Evolutionary conservation across 2,888 invertebrate species (phyloP).

Genomic region (Hoplodrina blanda): DNA sequence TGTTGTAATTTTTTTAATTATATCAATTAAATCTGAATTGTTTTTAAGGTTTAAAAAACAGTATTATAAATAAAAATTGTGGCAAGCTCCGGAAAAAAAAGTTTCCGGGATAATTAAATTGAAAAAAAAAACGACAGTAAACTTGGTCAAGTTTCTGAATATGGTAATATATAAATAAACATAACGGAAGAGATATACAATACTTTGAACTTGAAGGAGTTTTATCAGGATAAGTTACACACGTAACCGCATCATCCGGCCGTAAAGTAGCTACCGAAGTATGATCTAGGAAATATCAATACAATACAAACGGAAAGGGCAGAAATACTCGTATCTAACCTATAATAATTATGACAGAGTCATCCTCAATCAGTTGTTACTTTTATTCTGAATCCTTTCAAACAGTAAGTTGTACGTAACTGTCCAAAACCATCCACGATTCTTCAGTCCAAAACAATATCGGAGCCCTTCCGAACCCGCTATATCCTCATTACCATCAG

Average conservation of each 20-base stretch:
- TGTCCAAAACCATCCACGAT: background rate
- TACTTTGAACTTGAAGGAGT: conserved; percentile 26
- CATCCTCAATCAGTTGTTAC: conserved; percentile 2
- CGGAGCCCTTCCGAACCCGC: conserved; percentile 12
- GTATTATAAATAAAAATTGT: background rate
- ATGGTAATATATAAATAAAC: background rate
- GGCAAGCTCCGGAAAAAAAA: background rate
- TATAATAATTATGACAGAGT: background rate
- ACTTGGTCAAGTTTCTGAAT: conserved; percentile 17
- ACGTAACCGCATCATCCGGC: background rate
- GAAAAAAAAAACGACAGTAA: conserved; percentile 28
- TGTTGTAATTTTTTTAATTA: no score
- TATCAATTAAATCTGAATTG: conserved; percentile 1
- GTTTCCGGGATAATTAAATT: conserved; percentile 23
- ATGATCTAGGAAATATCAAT: background rate
- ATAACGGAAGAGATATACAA: conserved; percentile 17
- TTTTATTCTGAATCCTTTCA: background rate
- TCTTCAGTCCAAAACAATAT: background rate
- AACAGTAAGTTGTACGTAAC: background rate
- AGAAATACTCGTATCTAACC: background rate
- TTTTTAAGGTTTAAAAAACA: background rate
- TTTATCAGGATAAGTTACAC: conserved; percentile 26
- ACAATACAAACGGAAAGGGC: background rate
- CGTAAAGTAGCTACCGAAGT: background rate
- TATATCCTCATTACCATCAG: conserved; percentile 37